phyloP scores from a whole-genome alignment of 2,113 vertebrate species.

The Pollachius pollachius region DNA sequence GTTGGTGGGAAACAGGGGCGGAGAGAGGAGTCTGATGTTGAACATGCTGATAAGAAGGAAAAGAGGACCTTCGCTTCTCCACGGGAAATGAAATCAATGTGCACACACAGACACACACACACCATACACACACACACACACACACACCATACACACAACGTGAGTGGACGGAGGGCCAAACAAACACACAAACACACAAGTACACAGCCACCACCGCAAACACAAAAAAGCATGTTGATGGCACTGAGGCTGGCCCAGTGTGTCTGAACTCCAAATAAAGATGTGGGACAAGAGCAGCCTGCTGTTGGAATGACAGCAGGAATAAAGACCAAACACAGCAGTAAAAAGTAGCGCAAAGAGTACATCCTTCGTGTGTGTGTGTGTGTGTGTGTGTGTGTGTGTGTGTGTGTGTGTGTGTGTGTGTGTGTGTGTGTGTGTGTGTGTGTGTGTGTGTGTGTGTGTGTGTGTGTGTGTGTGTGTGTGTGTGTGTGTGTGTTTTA shows the following conservation, averaged over 20 bases:
- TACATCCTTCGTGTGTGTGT: too few species aligned
- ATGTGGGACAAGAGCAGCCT: slow-evolving; percentile 7
- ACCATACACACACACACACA: not conserved
- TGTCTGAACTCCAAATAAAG: slow-evolving; percentile 15
- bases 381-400: too few species aligned
- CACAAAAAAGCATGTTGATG: slow-evolving; percentile 1
- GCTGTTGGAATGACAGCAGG: slow-evolving; percentile 15
- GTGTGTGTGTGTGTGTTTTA: slow-evolving; percentile 30
- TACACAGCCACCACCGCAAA: slow-evolving; percentile 3
- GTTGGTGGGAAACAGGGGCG: slow-evolving; percentile 27
- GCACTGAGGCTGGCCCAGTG: not conserved
- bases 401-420: too few species aligned
- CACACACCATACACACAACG: not conserved
- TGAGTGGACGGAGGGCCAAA: slow-evolving; percentile 20
- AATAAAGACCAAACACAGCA: slow-evolving; percentile 10
- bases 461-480: too few species aligned
- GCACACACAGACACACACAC: not conserved
- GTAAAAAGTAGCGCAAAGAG: too few species aligned
- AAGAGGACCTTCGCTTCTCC: slow-evolving; percentile 29
- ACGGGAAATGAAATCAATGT: slow-evolving; percentile 23
- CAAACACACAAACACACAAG: not conserved
- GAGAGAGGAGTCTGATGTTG: slow-evolving; percentile 21
- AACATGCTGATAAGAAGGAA: slow-evolving; percentile 41
- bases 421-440: too few species aligned
- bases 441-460: too few species aligned